phyloP scores from a whole-genome alignment of 30 jellyfish, hydroid and myxozoan genomes.

The Turritopsis dohrnii region DNA sequence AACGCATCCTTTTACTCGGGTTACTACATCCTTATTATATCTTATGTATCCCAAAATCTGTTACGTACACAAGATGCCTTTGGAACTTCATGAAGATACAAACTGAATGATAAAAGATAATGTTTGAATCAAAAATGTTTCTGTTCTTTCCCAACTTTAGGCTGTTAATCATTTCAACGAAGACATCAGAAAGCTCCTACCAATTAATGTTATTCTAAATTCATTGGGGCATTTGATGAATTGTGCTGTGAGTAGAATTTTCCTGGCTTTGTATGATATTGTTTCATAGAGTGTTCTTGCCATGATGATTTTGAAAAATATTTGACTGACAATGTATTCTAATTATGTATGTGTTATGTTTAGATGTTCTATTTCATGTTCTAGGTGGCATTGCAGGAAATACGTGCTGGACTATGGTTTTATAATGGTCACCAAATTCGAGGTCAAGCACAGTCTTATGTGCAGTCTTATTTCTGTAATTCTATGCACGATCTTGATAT shows the following conservation, averaged over 20 bases:
- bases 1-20: no score
- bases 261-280: neutral
- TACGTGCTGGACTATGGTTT: conserved; percentile 72
- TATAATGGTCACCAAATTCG: conserved; percentile 72
- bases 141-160: neutral
- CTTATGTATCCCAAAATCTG: no score
- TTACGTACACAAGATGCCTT: no score
- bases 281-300: no score
- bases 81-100: neutral
- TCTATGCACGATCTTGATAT: conserved; percentile 81
- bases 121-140: no score
- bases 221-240: conserved; percentile 10
- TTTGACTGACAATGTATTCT: no score
- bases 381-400: conserved; percentile 61
- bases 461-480: conserved; percentile 63
- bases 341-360: no score
- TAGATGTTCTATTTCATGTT: conserved; percentile 3
- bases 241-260: conserved; percentile 21
- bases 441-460: conserved; percentile 72
- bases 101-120: no score
- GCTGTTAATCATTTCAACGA: conserved; percentile 1
- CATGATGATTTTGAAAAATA: no score
- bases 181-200: neutral
- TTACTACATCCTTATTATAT: no score
- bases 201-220: neutral